phyloP scores from a whole-genome alignment of 2,113 vertebrate genomes.

The Bos taurus region ARS-UCD2.0 NC_037328.1:104675501-104676000 shows the following conservation, averaged over 20 bases:
- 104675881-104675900: not conserved
- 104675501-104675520: not conserved
- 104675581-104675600: fast-evolving
- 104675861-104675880: not conserved
- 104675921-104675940: not conserved
- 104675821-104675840: not conserved
- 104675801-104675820: not conserved
- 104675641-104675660: not conserved
- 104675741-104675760: not conserved
- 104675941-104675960: not conserved
- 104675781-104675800: not conserved
- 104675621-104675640: not conserved
- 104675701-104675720: not conserved
- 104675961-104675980: not conserved
- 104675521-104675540: not conserved
- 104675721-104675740: not conserved
- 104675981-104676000: not conserved
- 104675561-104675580: not conserved
- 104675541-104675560: not conserved
- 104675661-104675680: not conserved
- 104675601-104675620: not conserved
- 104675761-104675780: not conserved
- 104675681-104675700: not conserved
- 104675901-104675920: not conserved
- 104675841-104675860: not conserved